Conservation (phyloP, 1,140 invertebrate genomes). For the Eriocheir sinensis region DNA sequence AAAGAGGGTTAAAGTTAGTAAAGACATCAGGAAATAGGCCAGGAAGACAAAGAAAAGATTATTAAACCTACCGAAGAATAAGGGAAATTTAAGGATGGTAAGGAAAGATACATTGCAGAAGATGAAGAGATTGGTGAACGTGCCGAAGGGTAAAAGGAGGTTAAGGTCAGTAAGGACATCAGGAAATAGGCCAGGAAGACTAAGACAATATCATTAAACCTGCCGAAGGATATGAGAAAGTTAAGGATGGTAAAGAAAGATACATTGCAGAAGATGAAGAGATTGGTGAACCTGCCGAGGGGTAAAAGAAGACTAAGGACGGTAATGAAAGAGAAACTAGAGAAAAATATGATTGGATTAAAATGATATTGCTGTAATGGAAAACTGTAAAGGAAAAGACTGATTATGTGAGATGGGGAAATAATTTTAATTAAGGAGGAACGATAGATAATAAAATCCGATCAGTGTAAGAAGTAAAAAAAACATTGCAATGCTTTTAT, state of each 20-base stretch:
- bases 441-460: no score
- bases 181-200: slow-evolving; percentile 61
- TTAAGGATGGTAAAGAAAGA: not conserved
- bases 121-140: not conserved
- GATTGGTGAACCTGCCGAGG: no score
- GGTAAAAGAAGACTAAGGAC: no score
- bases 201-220: slow-evolving; percentile 81
- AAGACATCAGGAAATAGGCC: slow-evolving; percentile 94
- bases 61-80: slow-evolving; percentile 90
- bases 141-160: not conserved
- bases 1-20: no score
- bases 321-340: no score
- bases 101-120: not conserved
- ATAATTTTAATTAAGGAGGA: no score
- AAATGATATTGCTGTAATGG: no score
- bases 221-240: not conserved
- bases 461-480: no score
- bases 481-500: no score
- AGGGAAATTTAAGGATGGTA: not conserved
- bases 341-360: no score
- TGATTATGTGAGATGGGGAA: no score
- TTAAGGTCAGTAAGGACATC: not conserved
- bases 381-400: no score
- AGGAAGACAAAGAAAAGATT: slow-evolving; percentile 94
- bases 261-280: not conserved